Percentiles rank a stretch among this genome's conserved stretches.
These are phyloP conservation scores for Scophthalmus maximus DNA, from an alignment of 2,113 vertebrate genomes.

Conservation along the genomic window DNA sequence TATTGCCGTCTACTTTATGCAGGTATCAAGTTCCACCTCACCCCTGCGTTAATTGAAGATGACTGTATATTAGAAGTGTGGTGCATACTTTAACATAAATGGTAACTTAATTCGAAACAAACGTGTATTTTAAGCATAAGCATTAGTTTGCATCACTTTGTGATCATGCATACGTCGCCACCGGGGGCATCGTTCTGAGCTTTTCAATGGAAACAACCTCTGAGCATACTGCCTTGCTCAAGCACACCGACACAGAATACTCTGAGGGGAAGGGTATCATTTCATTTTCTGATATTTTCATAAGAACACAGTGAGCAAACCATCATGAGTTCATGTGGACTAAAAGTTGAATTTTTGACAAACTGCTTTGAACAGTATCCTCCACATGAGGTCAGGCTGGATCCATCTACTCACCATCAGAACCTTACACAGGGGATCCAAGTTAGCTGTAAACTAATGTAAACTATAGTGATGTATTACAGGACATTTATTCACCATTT, in stretches of 20 bases:
- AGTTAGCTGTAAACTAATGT: conserved; percentile 8
- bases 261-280: not conserved
- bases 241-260: not conserved
- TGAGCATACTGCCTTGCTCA: not conserved
- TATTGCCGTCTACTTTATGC: not conserved
- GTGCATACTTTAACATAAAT: conserved; percentile 18
- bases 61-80: conserved; percentile 9
- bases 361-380: conserved; percentile 16
- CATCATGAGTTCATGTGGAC: not conserved
- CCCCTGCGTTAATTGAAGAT: not conserved
- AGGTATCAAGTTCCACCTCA: not conserved
- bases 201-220: no score
- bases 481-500: conserved; percentile 31
- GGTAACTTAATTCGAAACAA: not conserved
- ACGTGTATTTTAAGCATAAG: not conserved
- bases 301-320: not conserved
- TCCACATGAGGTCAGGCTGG: conserved; percentile 72
- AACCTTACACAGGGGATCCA: not conserved
- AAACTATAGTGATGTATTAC: conserved; percentile 12
- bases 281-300: not conserved
- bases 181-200: no score
- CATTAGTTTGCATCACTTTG: conserved; percentile 6
- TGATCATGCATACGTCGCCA: not conserved
- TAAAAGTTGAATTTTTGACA: not conserved
- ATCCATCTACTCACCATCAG: conserved; percentile 16